phyloP scores from a whole-genome alignment of 2,113 vertebrate genomes.

The Cygnus buccinator region DNA sequence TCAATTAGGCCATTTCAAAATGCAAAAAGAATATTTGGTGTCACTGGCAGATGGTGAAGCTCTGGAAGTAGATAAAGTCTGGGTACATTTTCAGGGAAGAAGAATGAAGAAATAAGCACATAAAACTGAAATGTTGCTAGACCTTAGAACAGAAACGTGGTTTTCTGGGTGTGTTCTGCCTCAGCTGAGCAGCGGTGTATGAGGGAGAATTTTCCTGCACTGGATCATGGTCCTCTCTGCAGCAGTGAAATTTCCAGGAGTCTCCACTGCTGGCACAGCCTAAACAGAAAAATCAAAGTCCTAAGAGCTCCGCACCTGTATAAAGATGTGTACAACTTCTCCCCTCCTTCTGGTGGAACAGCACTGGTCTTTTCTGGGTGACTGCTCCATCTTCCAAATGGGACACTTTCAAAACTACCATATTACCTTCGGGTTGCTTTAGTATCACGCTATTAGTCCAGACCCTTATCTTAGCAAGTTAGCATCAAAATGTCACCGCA shows the following conservation, averaged over 20 bases:
- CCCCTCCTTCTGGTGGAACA: not conserved
- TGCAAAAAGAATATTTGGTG: not conserved
- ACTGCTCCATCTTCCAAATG: not conserved
- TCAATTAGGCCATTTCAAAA: not conserved
- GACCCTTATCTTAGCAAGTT: not conserved
- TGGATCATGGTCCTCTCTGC: not conserved
- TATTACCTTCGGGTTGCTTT: not conserved
- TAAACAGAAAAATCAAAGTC: not conserved
- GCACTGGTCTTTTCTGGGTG: not conserved
- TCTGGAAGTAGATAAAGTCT: not conserved
- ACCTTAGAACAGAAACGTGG: not conserved
- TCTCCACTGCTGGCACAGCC: not conserved
- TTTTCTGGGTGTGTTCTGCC: not conserved
- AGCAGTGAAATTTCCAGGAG: not conserved
- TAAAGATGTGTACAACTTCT: not conserved
- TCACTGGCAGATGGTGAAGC: not conserved
- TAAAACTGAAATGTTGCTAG: not conserved
- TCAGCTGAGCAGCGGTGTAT: accelerated
- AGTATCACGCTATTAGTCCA: not conserved
- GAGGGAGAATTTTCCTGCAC: not conserved
- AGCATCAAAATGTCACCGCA: not conserved
- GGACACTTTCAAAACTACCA: not conserved
- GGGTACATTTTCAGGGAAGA: not conserved
- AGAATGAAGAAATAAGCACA: not conserved
- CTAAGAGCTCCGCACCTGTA: not conserved